Base-by-base conservation (phyloP, 2,113 vertebrate species). In the Dissostichus mawsoni region DNA sequence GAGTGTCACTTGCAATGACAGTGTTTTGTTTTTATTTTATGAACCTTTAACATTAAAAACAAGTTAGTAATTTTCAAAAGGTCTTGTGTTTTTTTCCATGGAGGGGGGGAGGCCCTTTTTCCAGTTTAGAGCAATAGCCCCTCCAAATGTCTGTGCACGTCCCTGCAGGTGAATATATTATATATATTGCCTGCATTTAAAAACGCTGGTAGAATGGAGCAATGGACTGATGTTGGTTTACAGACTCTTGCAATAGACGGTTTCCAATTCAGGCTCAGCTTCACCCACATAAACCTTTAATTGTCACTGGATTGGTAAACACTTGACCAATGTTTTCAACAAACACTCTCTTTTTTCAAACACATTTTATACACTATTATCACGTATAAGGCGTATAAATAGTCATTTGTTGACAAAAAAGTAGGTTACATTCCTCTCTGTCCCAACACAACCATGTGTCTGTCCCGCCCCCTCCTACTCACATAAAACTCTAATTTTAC, bases 401-500 rank as follows among this genome's bases (percentile, higher is more conserved):
- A 72, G 20, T 16, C 41, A 6, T 82, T 74, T 92, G 85, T 91
- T 90, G 80, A 87, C 87, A 89, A 36, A 81, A 78, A 92, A 86
- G 44, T 82, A 88, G 76, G 86, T 88, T 87, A 80, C 86, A 93
- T 92, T 92, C 89, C 90, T 88, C 62, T 68, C 50, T 23, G 8
- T 79, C 71, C 80, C 70, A 84, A 87, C 77, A 87, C 51, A 62
- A 76, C 69, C 80, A 59, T 71, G 74, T 63, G 87, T 85, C 74
- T 88, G 55, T 84, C 66, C 65, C 76, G 72, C 81, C 83, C 64
- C 70, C 80, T 82, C 62, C 75, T 76, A 52, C 84, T 93, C 72
- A 90, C 89, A 87, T 90, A 89, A 89, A 93, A 87, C 33, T 83
- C 87, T 90, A 89, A 90, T 90, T 92, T 92, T 90, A 90, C 52